A percentile compares a stretch with the other conserved stretches of the same genome.
Evolutionary conservation across 1,140 invertebrate species (phyloP).

Genomic region (Drosophila parabipectinata): DNA sequence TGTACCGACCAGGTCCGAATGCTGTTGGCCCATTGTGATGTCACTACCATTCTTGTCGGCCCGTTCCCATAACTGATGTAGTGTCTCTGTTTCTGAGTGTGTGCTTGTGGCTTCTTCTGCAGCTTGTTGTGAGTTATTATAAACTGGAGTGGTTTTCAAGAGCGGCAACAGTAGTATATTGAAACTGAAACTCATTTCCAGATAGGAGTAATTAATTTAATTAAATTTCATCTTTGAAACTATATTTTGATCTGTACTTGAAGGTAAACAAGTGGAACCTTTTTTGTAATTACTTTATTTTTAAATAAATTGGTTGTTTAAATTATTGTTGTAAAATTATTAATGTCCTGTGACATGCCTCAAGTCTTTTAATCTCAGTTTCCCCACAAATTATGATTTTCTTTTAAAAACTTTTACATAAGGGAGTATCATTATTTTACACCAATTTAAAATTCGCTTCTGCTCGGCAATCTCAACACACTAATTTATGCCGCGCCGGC

Average conservation of each 20-base stretch:
- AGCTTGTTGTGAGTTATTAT: conserved; percentile 74
- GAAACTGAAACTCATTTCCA: conserved; percentile 30
- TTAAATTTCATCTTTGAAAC: not conserved
- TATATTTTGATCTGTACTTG: too few species aligned
- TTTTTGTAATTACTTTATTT: too few species aligned
- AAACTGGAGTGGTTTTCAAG: conserved; percentile 63
- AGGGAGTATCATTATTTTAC: conserved; percentile 20
- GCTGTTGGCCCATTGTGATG: conserved; percentile 43
- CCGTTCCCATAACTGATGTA: conserved; percentile 16
- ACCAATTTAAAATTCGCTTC: conserved; percentile 21
- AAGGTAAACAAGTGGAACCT: too few species aligned
- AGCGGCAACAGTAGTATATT: conserved; percentile 35
- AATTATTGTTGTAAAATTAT: too few species aligned
- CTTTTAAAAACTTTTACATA: conserved; percentile 14
- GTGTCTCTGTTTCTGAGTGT: conserved; percentile 5
- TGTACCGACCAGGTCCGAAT: conserved; percentile 21
- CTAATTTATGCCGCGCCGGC: conserved; percentile 65
- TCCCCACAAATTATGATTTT: conserved; percentile 3
- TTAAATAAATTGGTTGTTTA: too few species aligned
- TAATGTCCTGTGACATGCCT: not conserved
- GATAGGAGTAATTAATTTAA: conserved; percentile 9
- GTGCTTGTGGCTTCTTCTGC: conserved; percentile 61
- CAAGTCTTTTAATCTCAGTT: not conserved
- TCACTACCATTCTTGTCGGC: conserved; percentile 60
- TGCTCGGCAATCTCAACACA: conserved; percentile 54